Evolutionary conservation across 2,888 invertebrate genomes (phyloP), one percentile per base, ranked within the genome.

Genomic region (Pseudococcus viburni): DNA sequence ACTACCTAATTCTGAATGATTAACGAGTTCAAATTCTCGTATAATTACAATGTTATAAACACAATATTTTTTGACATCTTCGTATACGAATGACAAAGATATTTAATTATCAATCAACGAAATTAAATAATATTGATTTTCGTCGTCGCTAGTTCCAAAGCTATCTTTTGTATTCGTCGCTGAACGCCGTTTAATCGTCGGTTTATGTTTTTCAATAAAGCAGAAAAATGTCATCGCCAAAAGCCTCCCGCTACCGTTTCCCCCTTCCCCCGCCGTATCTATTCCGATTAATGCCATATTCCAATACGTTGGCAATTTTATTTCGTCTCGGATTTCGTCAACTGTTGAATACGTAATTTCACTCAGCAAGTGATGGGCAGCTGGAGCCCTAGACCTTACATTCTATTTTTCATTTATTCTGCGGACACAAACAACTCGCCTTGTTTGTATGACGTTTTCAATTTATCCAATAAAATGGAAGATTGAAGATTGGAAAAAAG

Each of bases 61-160:
- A 46, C 19, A 9, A 33, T 83, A 83, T 83, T 83, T 83, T 42
- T 83, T 83, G 80, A 83, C 80, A 46, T 83, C 46, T 83, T 83
- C 46, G 80, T 46, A 68, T 26, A 19, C 46, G 46, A 19, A 77
- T 83, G 80, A 83, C 46, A 19, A 83, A 83, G 19, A 46, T 83
- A 83, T 83, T 83, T 83, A 42, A 46, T 46, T 46, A 83, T 73
- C 33, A 73, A 73, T 73, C 73, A 73, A 73, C 73, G 17, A 73
- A 73, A 73, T 73, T 73, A 73, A 73, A 73, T 73, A 73, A 73
- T 73, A 73, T 73, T 33, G 73, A 73, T 73, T 33, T 73, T 73
- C 17, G 73, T 26, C 26, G 59, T 51, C 51, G 42, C 42, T 6
- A 42, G 42, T 8, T 6, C 42, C 9, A 42, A 51, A 12, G 59